Evolutionary conservation across 1,140 invertebrate species (phyloP).

Genomic region (Heterodera carotae): DNA sequence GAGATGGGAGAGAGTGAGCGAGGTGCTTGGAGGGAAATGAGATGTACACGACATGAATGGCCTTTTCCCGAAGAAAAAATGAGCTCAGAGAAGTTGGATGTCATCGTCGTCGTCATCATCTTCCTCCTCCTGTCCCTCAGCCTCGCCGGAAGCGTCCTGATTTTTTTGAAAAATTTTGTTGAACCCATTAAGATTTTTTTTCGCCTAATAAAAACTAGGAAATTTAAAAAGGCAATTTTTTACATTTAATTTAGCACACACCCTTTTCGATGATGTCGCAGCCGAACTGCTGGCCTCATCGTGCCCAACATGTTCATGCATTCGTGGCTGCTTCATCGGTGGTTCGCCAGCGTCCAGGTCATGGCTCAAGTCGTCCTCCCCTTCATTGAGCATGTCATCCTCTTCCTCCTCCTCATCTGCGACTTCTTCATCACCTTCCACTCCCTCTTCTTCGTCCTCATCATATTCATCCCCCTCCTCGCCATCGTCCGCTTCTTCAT

Average conservation of each 20-base stretch:
- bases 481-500: constrained; percentile 18
- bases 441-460: not conserved
- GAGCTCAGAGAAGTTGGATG: constrained; percentile 21
- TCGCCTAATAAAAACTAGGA: too few relatives aligned
- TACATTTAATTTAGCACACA: too few relatives aligned
- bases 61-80: too few relatives aligned
- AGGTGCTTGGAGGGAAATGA: too few relatives aligned
- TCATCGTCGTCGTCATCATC: constrained; percentile 26
- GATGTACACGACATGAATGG: too few relatives aligned
- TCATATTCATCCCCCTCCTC: not conserved
- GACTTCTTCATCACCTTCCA: not conserved
- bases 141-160: not conserved
- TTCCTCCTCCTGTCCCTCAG: not conserved
- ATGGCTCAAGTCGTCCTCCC: constrained; percentile 3
- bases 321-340: constrained; percentile 19
- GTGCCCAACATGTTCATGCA: not conserved
- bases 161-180: not conserved
- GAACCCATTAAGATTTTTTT: too few relatives aligned
- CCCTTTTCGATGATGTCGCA: not conserved
- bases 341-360: constrained; percentile 4
- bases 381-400: constrained; percentile 19
- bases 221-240: too few relatives aligned
- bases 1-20: too few relatives aligned
- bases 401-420: constrained; percentile 15
- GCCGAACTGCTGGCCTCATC: not conserved